phyloP scores from a whole-genome alignment of 53 echinoderm and acorn worm species.

The Echinometra lucunter region DNA sequence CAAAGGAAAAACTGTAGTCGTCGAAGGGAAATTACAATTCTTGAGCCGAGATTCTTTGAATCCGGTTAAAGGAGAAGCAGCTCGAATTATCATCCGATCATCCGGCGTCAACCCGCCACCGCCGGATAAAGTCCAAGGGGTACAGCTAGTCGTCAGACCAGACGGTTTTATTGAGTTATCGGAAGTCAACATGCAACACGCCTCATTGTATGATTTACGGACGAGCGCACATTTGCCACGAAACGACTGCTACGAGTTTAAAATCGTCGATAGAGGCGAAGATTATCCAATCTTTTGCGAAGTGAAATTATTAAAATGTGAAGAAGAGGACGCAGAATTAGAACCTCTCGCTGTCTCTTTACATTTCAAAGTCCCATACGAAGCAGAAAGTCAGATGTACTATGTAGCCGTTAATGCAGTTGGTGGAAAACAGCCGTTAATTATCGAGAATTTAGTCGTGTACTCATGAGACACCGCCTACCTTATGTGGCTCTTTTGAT shows the following conservation, averaged over 20 bases:
- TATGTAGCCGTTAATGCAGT: conserved; percentile 74
- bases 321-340: conserved; percentile 66
- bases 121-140: conserved; percentile 82
- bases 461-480: conserved; percentile 38
- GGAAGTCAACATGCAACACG: conserved; percentile 79
- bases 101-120: conserved; percentile 88
- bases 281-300: conserved; percentile 77
- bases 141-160: conserved; percentile 75
- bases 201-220: conserved; percentile 69
- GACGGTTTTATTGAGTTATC: conserved; percentile 81
- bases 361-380: conserved; percentile 84
- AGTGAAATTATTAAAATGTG: conserved; percentile 75
- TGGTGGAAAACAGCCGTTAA: conserved; percentile 69
- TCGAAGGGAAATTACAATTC: conserved; percentile 85
- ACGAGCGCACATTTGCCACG: conserved; percentile 82
- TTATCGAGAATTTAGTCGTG: conserved; percentile 82
- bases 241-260: conserved; percentile 88
- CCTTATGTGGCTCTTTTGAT: background rate
- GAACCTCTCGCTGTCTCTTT: conserved; percentile 71
- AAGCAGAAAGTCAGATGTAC: conserved; percentile 75
- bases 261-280: conserved; percentile 91
- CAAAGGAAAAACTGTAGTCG: conserved; percentile 70
- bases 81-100: conserved; percentile 81
- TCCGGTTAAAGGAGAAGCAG: conserved; percentile 49
- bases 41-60: conserved; percentile 61